Percentiles rank a stretch among this genome's conserved stretches.
phyloP scores from a whole-genome alignment of 64 coral and sea anemone species.

The Actinia tenebrosa region DNA sequence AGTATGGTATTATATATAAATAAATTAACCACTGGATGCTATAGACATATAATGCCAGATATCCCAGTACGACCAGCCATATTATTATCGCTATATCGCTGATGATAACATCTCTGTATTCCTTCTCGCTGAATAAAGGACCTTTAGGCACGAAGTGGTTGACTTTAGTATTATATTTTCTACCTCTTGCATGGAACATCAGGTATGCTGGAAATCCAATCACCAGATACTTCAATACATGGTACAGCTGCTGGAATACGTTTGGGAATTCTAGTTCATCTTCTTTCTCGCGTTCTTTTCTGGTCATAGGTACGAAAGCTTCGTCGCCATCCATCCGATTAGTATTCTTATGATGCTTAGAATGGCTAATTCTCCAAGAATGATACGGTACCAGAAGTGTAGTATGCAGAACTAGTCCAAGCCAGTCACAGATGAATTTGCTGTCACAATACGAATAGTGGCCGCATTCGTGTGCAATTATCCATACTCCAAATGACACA shows the following conservation, averaged over 20 bases:
- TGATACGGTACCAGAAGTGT: constrained; percentile 74
- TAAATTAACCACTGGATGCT: constrained; percentile 49
- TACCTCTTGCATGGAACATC: constrained; percentile 60
- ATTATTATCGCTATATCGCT: constrained; percentile 61
- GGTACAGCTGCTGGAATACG: constrained; percentile 41
- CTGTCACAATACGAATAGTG: constrained; percentile 79
- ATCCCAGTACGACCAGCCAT: constrained; percentile 59
- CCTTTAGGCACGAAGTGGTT: constrained; percentile 60
- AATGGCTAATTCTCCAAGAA: constrained; percentile 74
- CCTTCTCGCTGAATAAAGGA: constrained; percentile 65
- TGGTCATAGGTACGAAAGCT: constrained; percentile 83
- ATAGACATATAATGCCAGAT: constrained; percentile 43
- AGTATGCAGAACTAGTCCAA: constrained; percentile 72
- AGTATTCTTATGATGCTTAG: constrained; percentile 78
- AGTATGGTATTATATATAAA: constrained; percentile 56
- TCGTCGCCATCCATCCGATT: constrained; percentile 85
- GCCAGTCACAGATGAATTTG: constrained; percentile 59
- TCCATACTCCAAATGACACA: constrained; percentile 73
- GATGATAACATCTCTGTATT: constrained; percentile 76
- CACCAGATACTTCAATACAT: constrained; percentile 54
- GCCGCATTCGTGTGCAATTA: constrained; percentile 85
- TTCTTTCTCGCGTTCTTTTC: constrained; percentile 37
- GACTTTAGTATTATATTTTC: constrained; percentile 26
- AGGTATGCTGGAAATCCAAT: constrained; percentile 79
- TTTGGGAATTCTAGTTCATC: constrained; percentile 70